Conservation (phyloP, 2,888 invertebrate genomes). For the Anodontia alba region DNA sequence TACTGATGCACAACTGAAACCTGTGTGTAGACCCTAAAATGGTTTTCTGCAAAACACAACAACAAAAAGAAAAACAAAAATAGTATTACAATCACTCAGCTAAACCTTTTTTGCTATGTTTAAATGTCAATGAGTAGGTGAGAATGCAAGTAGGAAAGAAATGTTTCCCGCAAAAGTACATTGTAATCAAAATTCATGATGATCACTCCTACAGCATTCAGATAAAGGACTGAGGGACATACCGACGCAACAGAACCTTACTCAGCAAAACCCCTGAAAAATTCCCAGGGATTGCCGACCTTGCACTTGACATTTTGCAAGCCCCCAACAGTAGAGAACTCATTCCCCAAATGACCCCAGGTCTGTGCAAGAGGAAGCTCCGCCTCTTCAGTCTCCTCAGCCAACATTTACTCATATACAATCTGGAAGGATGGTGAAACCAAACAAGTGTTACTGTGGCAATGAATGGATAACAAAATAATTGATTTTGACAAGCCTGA, state of each 20-base stretch:
- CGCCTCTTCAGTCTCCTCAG: too few relatives aligned
- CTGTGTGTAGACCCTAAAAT: not conserved
- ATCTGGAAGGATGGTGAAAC: too few relatives aligned
- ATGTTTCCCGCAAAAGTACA: not conserved
- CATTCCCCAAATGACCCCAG: not conserved
- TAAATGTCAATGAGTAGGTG: not conserved
- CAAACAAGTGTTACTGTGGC: too few relatives aligned
- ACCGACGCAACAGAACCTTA: slow-evolving; percentile 7
- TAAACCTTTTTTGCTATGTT: not conserved
- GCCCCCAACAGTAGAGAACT: not conserved
- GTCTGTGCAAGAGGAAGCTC: not conserved
- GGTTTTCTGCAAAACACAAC: not conserved
- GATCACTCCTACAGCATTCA: not conserved
- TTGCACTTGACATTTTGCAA: too few relatives aligned
- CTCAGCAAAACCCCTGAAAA: slow-evolving; percentile 7
- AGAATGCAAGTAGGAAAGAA: not conserved
- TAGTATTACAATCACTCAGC: not conserved
- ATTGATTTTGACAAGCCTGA: too few relatives aligned
- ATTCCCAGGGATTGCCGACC: not conserved
- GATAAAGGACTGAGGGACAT: not conserved
- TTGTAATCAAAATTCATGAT: not conserved
- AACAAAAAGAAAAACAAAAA: not conserved
- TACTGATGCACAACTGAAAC: not conserved
- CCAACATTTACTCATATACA: not conserved
- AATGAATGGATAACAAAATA: too few relatives aligned